Evolutionary conservation across 2,888 invertebrate genomes (phyloP), one percentile per base, ranked within the genome.

Genomic region (Drosophila nr. medialis): DNA sequence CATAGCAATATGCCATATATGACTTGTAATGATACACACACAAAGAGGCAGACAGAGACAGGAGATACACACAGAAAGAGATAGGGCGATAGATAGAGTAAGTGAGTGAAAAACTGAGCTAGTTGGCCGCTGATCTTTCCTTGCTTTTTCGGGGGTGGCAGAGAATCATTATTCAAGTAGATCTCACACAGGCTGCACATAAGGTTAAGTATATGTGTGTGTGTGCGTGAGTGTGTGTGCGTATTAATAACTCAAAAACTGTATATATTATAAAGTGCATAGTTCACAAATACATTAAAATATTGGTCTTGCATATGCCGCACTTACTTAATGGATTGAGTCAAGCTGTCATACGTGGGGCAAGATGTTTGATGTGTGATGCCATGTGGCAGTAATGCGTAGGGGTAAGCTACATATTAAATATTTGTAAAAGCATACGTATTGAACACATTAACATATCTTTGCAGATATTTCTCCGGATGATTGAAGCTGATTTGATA

Each of bases 21-120:
- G 83, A 81, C 88, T 72, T 85, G 83, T 68, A 84, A 84, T 81
- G 80, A 84, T 75, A 87, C 60, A 77, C 60, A 63, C 38, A 70
- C 30, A 53, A 2, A 36, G 71, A 76, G 72, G 81, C 51, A 24
- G 24, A 30, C 13, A 18, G 29, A 53, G 8, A 11, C 4, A 38
- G 15, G 15, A 34, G 24, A 38, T 5, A 11, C 15, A 50, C 32
- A 32, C 11, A n/a, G 29, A n/a, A n/a, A 40, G 24, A 29, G 29
- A 60, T n/a, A 18, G 51, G 21, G 21, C 24, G 49, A 55, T 27
- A 24, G 24, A n/a, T 11, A n/a, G n/a, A 30, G 32, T 6, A 32
- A 38, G 38, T 29, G 24, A 62, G 60, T 11, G 49, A 30, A 36
- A 29, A 24, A 55, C 18, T 21, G 55, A 56, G 38, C 55, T 40